Base-by-base conservation (phyloP, 2,888 invertebrate species). In the Andrena flavipes region DNA sequence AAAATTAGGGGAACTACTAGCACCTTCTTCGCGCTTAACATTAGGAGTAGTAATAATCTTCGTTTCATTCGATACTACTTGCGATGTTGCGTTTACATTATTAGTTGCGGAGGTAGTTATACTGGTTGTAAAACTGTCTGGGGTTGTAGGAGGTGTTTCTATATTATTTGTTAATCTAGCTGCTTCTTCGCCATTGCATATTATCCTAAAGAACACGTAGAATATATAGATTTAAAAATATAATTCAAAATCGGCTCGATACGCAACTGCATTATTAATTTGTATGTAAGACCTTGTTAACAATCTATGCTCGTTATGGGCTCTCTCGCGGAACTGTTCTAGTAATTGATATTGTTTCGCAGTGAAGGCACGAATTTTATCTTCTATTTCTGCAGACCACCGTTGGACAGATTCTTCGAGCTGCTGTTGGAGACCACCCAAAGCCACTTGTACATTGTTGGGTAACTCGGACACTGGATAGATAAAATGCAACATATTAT, bases 331-430 rank as follows among this genome's bases (percentile, higher is more conserved):
- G 93, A 96, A 96, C 85, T 95, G 96, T 92, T 98, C 97, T 89
- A 97, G 95, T 87, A 96, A 95, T 80, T 96, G 96, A 95, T 97
- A 97, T 91, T 97, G 96, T 91, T 96, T 96, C 90, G 96, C 96
- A 84, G 96, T 96, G 94, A 96, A 98, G 80, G 96, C 95, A 90
- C 96, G 96, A 80, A 98, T 96, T 87, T 96, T 95, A 89, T 97
- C 97, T 91, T 97, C 97, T 64, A 97, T 96, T 2, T 95, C 95
- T 63, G 95, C 95, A 70, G 97, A 95, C 94, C 97, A 96, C 64
- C 95, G 95, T 91, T 96, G 96, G 71, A 98, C 94, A 65, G 95
- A 96, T 87, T 96, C 96, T 79, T 96, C 96, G 80, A 97, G 95
- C 90, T 96, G 96, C 88, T 96, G 96, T 90, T 96, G 96, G 49